These are phyloP conservation scores for Mergus octosetaceus DNA, from an alignment of 2,797 vertebrate genomes.

Conservation along the genomic window DNA sequence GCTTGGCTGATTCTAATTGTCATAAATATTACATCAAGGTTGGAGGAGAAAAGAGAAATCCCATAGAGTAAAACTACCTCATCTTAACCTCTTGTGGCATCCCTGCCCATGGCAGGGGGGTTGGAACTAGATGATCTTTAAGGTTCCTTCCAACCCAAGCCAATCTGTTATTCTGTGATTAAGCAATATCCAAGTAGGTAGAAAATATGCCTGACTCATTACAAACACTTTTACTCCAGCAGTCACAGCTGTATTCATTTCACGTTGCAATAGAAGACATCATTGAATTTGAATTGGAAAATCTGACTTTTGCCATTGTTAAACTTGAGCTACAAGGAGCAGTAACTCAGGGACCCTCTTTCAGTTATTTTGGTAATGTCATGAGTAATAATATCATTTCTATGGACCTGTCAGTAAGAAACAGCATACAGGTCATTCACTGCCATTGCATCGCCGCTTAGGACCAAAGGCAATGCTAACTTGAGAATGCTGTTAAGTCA, in stretches of 20 bases:
- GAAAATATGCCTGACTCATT: neutral
- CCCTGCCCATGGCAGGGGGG: too few species aligned
- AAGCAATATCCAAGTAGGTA: neutral
- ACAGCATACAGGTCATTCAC: neutral
- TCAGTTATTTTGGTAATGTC: neutral
- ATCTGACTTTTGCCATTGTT: neutral
- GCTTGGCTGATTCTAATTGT: neutral
- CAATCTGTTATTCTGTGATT: too few species aligned
- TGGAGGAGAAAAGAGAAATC: neutral
- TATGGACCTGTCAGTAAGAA: neutral
- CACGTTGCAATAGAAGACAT: neutral
- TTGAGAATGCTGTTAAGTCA: neutral
- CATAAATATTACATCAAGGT: neutral
- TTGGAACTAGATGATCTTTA: too few species aligned
- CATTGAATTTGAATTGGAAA: neutral
- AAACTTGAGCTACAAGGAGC: neutral
- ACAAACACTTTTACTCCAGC: neutral
- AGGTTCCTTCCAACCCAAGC: too few species aligned
- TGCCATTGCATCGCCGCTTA: neutral
- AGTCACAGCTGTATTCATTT: neutral
- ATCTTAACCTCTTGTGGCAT: neutral
- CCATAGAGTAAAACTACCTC: accelerated
- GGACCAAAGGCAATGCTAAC: neutral
- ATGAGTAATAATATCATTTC: neutral
- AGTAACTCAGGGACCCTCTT: neutral